Conservation (phyloP, 2,888 invertebrate species). For the Drosophila subsilvestris region DNA sequence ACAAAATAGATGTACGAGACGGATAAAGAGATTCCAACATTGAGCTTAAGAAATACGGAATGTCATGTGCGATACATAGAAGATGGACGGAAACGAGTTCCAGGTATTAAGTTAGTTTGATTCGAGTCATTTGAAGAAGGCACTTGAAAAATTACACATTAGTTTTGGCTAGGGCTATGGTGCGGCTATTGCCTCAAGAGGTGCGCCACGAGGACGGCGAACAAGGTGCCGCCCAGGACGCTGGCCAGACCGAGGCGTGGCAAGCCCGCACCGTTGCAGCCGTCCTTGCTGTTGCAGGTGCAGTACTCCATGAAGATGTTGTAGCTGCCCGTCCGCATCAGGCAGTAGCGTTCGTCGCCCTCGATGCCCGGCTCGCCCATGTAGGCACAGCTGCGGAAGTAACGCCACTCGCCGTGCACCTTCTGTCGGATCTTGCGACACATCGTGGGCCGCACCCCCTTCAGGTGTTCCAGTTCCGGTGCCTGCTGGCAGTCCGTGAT, state of each 20-base stretch:
- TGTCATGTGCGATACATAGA: conserved; percentile 10
- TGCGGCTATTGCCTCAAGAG: conserved; percentile 50
- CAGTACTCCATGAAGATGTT: conserved; percentile 97
- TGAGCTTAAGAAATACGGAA: conserved; percentile 33
- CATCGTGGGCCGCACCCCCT: conserved; percentile 91
- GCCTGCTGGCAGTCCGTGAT: conserved; percentile 91
- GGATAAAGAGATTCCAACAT: conserved; percentile 34
- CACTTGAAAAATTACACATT: conserved; percentile 44
- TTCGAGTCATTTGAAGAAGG: conserved; percentile 54
- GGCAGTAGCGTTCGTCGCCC: conserved; percentile 95
- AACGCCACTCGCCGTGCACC: conserved; percentile 95
- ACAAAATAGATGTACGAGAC: conserved; percentile 28
- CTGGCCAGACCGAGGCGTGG: conserved; percentile 74
- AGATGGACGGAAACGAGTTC: conserved; percentile 54
- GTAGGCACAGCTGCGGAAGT: conserved; percentile 94
- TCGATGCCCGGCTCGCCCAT: conserved; percentile 95
- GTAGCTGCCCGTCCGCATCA: conserved; percentile 95
- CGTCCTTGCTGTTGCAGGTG: conserved; percentile 96
- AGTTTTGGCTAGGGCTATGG: conserved; percentile 24
- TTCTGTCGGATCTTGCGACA: conserved; percentile 96
- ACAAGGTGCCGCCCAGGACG: conserved; percentile 47
- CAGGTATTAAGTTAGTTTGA: conserved; percentile 42
- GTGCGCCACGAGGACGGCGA: conserved; percentile 54
- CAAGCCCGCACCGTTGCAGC: conserved; percentile 89
- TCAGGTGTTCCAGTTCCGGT: conserved; percentile 87